Evolutionary conservation across 2,888 invertebrate genomes (phyloP).

Genomic region (Ceriagrion tenellum): DNA sequence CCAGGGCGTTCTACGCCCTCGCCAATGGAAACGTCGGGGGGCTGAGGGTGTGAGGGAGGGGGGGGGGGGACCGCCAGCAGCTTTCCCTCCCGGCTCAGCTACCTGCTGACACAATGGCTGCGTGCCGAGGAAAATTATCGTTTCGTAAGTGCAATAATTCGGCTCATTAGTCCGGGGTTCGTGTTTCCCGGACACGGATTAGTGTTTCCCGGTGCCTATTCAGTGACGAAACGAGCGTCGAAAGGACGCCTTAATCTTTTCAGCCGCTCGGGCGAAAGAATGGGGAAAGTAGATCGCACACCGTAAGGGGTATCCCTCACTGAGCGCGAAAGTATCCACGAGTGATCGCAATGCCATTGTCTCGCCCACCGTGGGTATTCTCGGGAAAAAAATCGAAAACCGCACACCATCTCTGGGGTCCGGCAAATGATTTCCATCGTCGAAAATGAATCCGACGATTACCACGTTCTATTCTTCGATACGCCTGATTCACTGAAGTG

Average conservation of each 20-base stretch:
- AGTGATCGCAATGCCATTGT: not conserved
- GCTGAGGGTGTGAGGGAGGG: too few species aligned
- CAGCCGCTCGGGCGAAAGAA: not conserved
- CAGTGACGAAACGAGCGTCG: not conserved
- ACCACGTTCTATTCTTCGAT: too few species aligned
- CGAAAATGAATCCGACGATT: too few species aligned
- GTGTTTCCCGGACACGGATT: not conserved
- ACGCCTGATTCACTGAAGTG: too few species aligned
- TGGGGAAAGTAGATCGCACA: not conserved
- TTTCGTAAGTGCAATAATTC: conserved; percentile 15
- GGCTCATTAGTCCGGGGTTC: conserved; percentile 25
- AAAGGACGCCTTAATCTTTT: not conserved
- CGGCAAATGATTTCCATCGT: too few species aligned
- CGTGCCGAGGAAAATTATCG: conserved; percentile 2
- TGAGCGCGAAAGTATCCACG: not conserved
- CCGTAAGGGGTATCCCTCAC: not conserved
- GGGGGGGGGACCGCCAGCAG: not conserved
- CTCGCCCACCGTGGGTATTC: not conserved
- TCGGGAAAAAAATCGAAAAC: not conserved
- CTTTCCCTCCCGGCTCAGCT: not conserved
- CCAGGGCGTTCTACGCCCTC: not conserved
- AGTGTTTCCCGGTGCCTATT: not conserved
- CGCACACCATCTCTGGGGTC: too few species aligned
- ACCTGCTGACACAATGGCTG: not conserved
- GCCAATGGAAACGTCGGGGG: too few species aligned